phyloP scores from a whole-genome alignment of 1,140 invertebrate genomes.

The Xylocopa sonorina region DNA sequence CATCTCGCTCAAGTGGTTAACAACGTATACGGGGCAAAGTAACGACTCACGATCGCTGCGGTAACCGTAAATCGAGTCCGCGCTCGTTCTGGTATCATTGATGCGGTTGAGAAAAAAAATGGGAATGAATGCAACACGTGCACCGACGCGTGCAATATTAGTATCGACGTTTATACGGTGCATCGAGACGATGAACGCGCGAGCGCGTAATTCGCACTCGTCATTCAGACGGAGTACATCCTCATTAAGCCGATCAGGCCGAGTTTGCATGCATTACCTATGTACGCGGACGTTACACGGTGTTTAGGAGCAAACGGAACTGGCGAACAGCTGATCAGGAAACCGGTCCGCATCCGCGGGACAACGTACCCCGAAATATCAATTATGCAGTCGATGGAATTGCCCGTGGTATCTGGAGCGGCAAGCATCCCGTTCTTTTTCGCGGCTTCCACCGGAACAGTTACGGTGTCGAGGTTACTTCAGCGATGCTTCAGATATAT shows the following conservation, averaged over 20 bases:
- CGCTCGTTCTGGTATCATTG: too few relatives aligned
- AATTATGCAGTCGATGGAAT: conserved; percentile 42
- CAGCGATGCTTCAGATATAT: too few relatives aligned
- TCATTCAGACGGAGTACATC: conserved; percentile 65
- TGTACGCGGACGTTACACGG: conserved; percentile 44
- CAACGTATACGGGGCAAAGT: too few relatives aligned
- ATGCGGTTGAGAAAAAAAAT: not conserved
- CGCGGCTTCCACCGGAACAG: conserved; percentile 11
- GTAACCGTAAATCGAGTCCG: too few relatives aligned
- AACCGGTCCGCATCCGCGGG: conserved; percentile 29
- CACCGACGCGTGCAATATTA: conserved; percentile 31
- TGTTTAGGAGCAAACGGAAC: conserved; percentile 20
- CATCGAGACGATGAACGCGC: conserved; percentile 32
- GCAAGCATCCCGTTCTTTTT: conserved; percentile 27
- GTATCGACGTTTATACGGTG: conserved; percentile 37
- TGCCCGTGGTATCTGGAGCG: conserved; percentile 29
- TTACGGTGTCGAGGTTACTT: conserved; percentile 10
- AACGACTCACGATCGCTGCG: too few relatives aligned
- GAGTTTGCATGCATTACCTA: conserved; percentile 64
- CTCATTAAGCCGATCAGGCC: conserved; percentile 65
- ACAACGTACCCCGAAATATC: conserved; percentile 41
- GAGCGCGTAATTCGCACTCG: conserved; percentile 58
- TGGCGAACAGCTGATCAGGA: conserved; percentile 46
- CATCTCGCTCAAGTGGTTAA: too few relatives aligned
- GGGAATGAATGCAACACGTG: conserved; percentile 21